phyloP scores from a whole-genome alignment of 2,888 invertebrate species.

The Schizotus pectinicornis region DNA sequence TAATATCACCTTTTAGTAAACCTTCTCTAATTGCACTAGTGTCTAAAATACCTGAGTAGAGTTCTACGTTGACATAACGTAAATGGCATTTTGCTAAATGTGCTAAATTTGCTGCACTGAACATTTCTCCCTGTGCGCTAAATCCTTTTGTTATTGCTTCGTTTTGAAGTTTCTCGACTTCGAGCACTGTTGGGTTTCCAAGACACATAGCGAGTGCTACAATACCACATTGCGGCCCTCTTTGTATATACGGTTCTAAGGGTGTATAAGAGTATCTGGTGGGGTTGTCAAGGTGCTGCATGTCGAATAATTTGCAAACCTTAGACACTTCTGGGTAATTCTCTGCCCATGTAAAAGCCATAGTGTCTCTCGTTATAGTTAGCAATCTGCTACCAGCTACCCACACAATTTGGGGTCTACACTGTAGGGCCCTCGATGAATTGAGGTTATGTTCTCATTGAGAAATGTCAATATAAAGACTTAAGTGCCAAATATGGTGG shows the following conservation, averaged over 20 bases:
- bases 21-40: conserved; percentile 55
- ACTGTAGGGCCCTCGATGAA: too few relatives aligned
- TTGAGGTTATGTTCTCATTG: too few relatives aligned
- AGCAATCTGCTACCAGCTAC: too few relatives aligned
- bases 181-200: conserved; percentile 64
- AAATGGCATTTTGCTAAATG: conserved; percentile 66
- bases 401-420: too few relatives aligned
- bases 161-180: conserved; percentile 63
- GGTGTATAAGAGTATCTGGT: conserved; percentile 54
- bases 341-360: conserved; percentile 64
- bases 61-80: conserved; percentile 59
- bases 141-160: conserved; percentile 69
- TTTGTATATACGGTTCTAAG: conserved; percentile 54
- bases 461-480: too few relatives aligned
- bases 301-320: conserved; percentile 64
- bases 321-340: conserved; percentile 64
- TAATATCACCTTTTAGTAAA: conserved; percentile 55
- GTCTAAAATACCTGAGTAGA: conserved; percentile 57
- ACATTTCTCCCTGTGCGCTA: conserved; percentile 89
- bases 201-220: conserved; percentile 85
- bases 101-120: conserved; percentile 76
- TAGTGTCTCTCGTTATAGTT: not conserved
- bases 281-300: conserved; percentile 62
- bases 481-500: too few relatives aligned
- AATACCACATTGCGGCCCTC: conserved; percentile 83